phyloP scores from a whole-genome alignment of 2,888 invertebrate species.

The Calameuta pallipes region DNA sequence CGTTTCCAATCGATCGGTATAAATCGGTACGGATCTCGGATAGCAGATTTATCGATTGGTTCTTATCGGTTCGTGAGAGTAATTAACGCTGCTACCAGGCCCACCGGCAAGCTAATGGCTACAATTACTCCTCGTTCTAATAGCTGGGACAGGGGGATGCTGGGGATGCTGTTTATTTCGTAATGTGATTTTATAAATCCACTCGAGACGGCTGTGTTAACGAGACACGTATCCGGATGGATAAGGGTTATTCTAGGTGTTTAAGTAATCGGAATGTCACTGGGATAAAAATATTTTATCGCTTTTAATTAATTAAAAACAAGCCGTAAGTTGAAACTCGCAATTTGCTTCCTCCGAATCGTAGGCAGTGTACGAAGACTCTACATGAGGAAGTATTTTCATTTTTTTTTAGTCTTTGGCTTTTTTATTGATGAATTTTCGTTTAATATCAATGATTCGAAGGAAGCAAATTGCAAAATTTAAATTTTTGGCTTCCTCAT shows the following conservation, averaged over 20 bases:
- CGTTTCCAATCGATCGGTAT: conserved; percentile 15
- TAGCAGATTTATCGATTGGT: conserved; percentile 27
- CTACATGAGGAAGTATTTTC: too few relatives aligned
- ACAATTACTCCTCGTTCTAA: conserved; percentile 27
- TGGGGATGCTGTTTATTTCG: conserved; percentile 21
- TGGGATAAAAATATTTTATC: neutral
- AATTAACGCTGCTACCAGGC: conserved; percentile 43
- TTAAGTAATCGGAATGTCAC: neutral
- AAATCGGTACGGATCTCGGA: conserved; percentile 24
- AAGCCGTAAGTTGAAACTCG: too few relatives aligned
- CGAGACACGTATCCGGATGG: conserved; percentile 27
- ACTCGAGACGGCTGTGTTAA: conserved; percentile 23
- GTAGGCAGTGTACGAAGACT: too few relatives aligned
- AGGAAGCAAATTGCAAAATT: too few relatives aligned
- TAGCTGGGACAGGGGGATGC: conserved; percentile 25
- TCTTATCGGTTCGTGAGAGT: conserved; percentile 33
- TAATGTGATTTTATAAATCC: conserved; percentile 27
- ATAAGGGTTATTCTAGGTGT: neutral
- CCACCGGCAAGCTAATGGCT: conserved; percentile 31
- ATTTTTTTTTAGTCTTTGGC: too few relatives aligned
- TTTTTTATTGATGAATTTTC: too few relatives aligned
- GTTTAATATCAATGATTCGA: too few relatives aligned
- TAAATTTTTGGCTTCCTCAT: too few relatives aligned
- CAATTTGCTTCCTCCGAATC: too few relatives aligned
- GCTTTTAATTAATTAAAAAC: too few relatives aligned